Evolutionary conservation across 2,888 invertebrate genomes (phyloP).

Genomic region (Andrena dorsata): DNA sequence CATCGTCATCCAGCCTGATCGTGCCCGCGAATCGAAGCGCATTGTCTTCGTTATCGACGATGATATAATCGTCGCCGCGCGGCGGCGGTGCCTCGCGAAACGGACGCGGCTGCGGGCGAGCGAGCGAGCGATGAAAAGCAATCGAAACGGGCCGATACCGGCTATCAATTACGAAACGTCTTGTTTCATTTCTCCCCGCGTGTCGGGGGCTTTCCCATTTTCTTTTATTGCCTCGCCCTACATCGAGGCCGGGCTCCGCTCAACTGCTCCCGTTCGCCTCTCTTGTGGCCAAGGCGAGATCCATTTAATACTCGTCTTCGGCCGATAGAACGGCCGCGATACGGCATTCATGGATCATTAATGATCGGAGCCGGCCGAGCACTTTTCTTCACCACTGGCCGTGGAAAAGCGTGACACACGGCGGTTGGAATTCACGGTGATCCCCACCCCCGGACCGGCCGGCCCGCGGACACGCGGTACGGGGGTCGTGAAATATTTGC

Average conservation of each 20-base stretch:
- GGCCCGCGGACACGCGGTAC: neutral
- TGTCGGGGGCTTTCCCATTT: neutral
- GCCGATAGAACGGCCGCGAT: conserved; percentile 23
- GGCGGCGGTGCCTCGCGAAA: neutral
- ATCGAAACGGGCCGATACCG: neutral
- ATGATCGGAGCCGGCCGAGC: conserved; percentile 9
- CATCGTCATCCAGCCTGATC: conserved; percentile 26
- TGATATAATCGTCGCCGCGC: conserved; percentile 17
- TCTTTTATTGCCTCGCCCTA: neutral
- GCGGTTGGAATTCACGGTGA: conserved; percentile 12
- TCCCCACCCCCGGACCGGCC: too few species aligned
- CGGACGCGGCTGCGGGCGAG: neutral
- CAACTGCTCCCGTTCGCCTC: conserved; percentile 19
- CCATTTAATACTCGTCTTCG: conserved; percentile 25
- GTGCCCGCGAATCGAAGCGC: conserved; percentile 14
- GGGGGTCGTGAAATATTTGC: conserved; percentile 29
- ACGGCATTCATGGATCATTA: conserved; percentile 25
- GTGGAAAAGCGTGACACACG: conserved; percentile 9
- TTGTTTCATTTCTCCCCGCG: neutral
- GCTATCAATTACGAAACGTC: conserved; percentile 1
- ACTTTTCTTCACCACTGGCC: neutral
- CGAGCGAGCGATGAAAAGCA: neutral
- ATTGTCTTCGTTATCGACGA: conserved; percentile 33
- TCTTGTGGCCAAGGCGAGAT: conserved; percentile 43
- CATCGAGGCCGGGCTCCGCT: neutral